Base-by-base conservation (phyloP, 2,888 invertebrate genomes). In the Sarcophaga variegata region DNA sequence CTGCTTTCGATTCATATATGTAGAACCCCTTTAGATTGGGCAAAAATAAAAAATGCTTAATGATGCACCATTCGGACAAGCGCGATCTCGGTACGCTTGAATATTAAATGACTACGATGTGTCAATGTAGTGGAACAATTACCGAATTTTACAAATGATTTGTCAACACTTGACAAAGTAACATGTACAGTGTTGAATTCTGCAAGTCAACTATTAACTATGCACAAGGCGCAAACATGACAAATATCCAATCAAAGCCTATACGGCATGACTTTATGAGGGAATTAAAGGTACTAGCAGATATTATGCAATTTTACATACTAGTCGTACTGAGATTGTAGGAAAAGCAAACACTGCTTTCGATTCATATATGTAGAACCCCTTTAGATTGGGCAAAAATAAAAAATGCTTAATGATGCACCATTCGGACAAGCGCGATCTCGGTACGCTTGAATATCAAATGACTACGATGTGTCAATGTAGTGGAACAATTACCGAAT, bases 61-160 rank as follows among this genome's bases (percentile, higher is more conserved):
- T 54, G 49, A 67, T 79, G 60, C 74, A 20, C 20, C 20, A 20
- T 20, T 20, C 20, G 20, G 72, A 77, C 60, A 77, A 71, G 20
- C 45, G 62, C 2, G 78, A 78, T 37, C 11, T 63, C 8, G 69
- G 69, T 47, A 78, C 78, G 2, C 17, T 78, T 11, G 78, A 78
- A 49, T 78, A 78, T 14, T 63, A 70, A 45, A 78, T 78, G 62
- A 70, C 63, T 10, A 62, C 79, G 3, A 22, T 71, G n/a, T 78
- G 67, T 22, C 69, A 69, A 54, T 22, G 10, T 17, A 14, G 49
- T n/a, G 72, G 20, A 27, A 20, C 71, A 1, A 59, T 74, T 2
- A 60, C 60, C 3, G 69, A 74, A 63, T 83, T 83, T 37, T 85
- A 81, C 81, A 80, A 14, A 22, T 25, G 20, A 45, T 78, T 45